phyloP scores from a whole-genome alignment of 2,113 vertebrate genomes.

The Halichoerus grypus region DNA sequence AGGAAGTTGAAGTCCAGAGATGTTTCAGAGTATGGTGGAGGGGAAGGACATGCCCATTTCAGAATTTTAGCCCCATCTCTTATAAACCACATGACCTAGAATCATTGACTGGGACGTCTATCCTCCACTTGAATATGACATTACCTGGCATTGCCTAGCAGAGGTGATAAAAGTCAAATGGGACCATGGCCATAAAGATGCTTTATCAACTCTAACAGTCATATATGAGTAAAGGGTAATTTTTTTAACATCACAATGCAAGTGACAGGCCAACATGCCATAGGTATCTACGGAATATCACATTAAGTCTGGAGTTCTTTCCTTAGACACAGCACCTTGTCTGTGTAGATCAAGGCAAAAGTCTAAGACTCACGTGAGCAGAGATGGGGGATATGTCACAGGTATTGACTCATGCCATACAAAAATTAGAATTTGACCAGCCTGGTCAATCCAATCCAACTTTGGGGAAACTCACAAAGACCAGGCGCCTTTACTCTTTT shows the following conservation, averaged over 20 bases:
- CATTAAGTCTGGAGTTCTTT: background rate
- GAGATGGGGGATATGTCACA: no score
- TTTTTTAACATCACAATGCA: background rate
- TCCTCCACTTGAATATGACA: background rate
- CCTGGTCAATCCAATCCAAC: background rate
- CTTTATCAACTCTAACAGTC: background rate
- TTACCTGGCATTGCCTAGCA: background rate
- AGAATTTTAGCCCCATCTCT: background rate
- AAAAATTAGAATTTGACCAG: background rate
- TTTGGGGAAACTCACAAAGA: background rate
- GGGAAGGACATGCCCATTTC: background rate
- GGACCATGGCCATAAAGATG: background rate
- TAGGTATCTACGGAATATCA: background rate
- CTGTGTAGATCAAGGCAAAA: background rate
- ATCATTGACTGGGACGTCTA: no score
- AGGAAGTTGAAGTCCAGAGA: background rate
- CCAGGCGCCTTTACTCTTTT: background rate
- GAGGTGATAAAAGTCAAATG: background rate
- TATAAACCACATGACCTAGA: background rate
- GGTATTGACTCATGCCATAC: rapidly evolving
- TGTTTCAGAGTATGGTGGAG: background rate
- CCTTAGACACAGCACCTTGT: background rate
- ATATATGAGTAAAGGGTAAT: background rate
- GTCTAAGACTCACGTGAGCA: background rate
- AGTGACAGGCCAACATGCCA: background rate